phyloP scores from a whole-genome alignment of 2,797 vertebrate genomes.

The Tarsius wallacei region DNA sequence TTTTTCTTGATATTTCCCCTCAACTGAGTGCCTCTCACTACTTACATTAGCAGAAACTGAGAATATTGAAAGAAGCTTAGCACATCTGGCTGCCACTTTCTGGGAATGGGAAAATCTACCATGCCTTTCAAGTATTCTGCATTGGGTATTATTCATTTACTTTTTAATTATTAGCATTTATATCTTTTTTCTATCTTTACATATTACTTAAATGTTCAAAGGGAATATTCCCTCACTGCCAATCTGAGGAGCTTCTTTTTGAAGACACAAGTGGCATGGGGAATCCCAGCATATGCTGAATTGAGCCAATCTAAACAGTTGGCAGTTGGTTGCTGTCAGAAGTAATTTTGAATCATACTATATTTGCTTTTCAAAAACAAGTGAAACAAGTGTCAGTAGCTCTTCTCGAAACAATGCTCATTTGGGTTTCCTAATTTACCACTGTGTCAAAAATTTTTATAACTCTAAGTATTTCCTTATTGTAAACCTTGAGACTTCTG shows the following conservation, averaged over 20 bases:
- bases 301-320: slow-evolving; percentile 82
- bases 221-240: slow-evolving; percentile 85
- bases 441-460: slow-evolving; percentile 48
- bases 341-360: slow-evolving; percentile 81
- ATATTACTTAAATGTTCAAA: slow-evolving; percentile 89
- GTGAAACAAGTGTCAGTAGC: slow-evolving; percentile 65
- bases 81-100: slow-evolving; percentile 80
- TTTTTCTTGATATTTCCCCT: background rate
- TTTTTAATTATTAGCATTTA: slow-evolving; percentile 91
- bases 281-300: slow-evolving; percentile 78
- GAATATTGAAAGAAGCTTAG: background rate
- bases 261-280: slow-evolving; percentile 72
- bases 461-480: background rate
- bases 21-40: background rate
- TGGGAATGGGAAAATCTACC: slow-evolving; percentile 84
- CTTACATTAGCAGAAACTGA: slow-evolving; percentile 65
- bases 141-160: slow-evolving; percentile 89
- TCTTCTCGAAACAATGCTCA: slow-evolving; percentile 77
- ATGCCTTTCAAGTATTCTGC: slow-evolving; percentile 86
- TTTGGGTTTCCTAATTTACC: slow-evolving; percentile 65
- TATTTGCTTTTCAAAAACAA: slow-evolving; percentile 86
- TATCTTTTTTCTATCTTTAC: slow-evolving; percentile 88
- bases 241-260: slow-evolving; percentile 86
- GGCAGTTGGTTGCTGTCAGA: slow-evolving; percentile 79
- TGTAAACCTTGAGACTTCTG: background rate